phyloP scores from a whole-genome alignment of 2,888 invertebrate genomes.

The Dicranocentrus wangi region DNA sequence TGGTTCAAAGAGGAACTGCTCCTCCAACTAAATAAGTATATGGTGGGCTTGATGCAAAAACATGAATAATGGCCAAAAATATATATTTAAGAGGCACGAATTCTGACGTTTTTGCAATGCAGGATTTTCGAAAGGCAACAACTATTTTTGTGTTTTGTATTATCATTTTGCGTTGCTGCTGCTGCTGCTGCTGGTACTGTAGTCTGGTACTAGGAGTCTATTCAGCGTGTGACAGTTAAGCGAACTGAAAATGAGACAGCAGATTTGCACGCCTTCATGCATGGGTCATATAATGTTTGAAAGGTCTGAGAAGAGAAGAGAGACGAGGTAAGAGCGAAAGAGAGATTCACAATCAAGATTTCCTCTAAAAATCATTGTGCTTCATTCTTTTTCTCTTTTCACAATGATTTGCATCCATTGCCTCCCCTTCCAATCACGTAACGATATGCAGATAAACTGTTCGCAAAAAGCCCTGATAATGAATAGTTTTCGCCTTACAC shows the following conservation, averaged over 20 bases:
- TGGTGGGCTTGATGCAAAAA: too few relatives aligned
- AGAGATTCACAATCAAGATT: conserved; percentile 40
- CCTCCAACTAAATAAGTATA: too few relatives aligned
- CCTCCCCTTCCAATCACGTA: conserved; percentile 51
- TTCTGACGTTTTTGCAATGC: conserved; percentile 2
- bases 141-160: neutral
- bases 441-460: conserved; percentile 13
- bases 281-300: conserved; percentile 20
- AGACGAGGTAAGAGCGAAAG: conserved; percentile 2
- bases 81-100: conserved; percentile 13
- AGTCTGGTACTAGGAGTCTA: too few relatives aligned
- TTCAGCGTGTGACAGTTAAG: conserved; percentile 24
- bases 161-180: neutral
- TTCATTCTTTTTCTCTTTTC: conserved; percentile 32
- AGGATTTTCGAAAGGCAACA: conserved; percentile 8
- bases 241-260: conserved; percentile 30
- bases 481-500: conserved; percentile 28
- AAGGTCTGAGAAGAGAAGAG: too few relatives aligned
- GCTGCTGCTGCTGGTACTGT: too few relatives aligned
- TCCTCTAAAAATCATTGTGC: conserved; percentile 39
- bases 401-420: conserved; percentile 21
- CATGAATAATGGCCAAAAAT: neutral
- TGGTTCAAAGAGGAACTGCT: too few relatives aligned
- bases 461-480: conserved; percentile 14
- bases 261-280: conserved; percentile 40